A percentile compares a stretch with the other conserved stretches of the same genome.
Evolutionary conservation across 2,888 invertebrate species (phyloP).

Genomic region (Prionchulus punctatus): DNA sequence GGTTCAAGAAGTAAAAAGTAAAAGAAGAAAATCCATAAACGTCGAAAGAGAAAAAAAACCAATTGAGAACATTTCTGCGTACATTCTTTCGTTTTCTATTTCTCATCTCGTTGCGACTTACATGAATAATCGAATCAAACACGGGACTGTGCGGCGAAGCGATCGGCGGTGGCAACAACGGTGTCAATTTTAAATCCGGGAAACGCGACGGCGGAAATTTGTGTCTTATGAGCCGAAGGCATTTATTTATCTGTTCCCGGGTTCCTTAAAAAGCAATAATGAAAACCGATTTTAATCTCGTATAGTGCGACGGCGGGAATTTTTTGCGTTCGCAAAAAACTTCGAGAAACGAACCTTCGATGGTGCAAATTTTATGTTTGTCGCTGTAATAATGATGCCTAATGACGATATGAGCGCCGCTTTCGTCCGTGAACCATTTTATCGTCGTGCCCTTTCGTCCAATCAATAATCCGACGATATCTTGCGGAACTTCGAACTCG

Average conservation of each 20-base stretch:
- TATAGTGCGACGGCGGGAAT: too few species aligned
- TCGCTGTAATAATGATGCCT: constrained; percentile 4
- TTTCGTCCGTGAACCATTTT: constrained; percentile 13
- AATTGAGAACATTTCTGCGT: too few species aligned
- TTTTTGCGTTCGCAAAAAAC: not conserved
- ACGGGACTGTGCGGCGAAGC: constrained; percentile 7
- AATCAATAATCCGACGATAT: constrained; percentile 28
- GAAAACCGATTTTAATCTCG: too few species aligned
- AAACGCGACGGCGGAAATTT: constrained; percentile 29
- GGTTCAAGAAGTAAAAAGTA: not conserved
- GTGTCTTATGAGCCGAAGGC: constrained; percentile 23
- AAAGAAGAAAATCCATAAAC: constrained; percentile 22
- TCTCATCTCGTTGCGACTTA: too few species aligned
- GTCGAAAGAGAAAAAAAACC: too few species aligned
- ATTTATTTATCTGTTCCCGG: constrained; percentile 28
- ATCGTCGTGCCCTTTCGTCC: constrained; percentile 31
- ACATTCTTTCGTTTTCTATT: too few species aligned
- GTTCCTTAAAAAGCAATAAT: constrained; percentile 19
- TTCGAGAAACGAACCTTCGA: constrained; percentile 16
- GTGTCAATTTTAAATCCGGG: constrained; percentile 30
- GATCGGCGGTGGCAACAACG: constrained; percentile 26
- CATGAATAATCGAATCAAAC: constrained; percentile 6
- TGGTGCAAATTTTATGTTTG: constrained; percentile 25
- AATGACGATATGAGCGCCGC: constrained; percentile 9
- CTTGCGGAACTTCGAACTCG: constrained; percentile 32